Evolutionary conservation across 2,113 vertebrate genomes (phyloP), one percentile per base, ranked within the genome.

Genomic region (Pelobates fuscus): DNA sequence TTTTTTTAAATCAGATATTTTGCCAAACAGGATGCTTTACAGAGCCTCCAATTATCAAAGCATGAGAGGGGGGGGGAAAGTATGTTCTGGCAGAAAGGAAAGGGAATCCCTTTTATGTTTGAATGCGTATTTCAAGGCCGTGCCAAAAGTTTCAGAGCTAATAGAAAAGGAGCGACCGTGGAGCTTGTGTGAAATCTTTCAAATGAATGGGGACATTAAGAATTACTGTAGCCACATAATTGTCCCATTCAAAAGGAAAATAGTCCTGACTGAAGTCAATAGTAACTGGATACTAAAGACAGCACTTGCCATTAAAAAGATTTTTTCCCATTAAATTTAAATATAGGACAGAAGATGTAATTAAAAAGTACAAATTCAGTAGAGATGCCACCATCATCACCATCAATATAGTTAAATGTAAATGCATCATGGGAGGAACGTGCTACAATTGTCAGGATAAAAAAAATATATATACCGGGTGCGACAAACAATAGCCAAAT

Each of bases 91-190:
- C 26, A 32, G 27, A 18, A 37, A 5, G 26, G 20, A 54, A 52
- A 37, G 59, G 59, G 70, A 63, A 63, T 63, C 70, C 59, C 27
- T 63, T 63, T 72, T 52, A 72, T 72, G 70, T 72, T 12, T 55
- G 43, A 70, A 70, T 58, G 43, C 52, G 57, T 62, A 46, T 49
- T 29, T 30, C 30, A 44, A 54, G 44, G 46, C 59, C 24, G 26
- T 52, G 46, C 70, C 59, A 64, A 63, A 49, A 24, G 41, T 37
- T 52, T 62, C 61, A 49, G 23, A 72, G 49, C 60, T 62, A 72
- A 72, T 63, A 63, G 60, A 72, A 25, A 46, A 32, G 23, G 37
- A 41, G 37, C 21, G 24, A 23, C 70, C 63, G 59, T 63, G 70
- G 21, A 44, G 70, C 70, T 72, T 72, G 70, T 72, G 49, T 29